A percentile compares a stretch with the other conserved stretches of the same genome.
These are phyloP conservation scores for Pollenia amentaria DNA, from an alignment of 2,888 invertebrate species.

Conservation along the genomic window DNA sequence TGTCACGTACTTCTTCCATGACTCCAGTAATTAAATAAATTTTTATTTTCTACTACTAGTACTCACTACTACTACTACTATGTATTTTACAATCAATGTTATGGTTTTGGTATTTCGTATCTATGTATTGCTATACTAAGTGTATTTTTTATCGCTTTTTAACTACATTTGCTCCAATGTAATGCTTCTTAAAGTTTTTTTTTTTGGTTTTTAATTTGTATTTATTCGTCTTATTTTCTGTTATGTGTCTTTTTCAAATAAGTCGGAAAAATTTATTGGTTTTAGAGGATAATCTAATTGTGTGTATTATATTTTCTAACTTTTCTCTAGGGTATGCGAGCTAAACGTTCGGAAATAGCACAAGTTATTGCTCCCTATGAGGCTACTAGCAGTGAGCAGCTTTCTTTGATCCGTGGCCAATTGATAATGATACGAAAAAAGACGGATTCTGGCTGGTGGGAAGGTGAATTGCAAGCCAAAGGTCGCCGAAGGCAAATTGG, in stretches of 20 bases:
- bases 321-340: conserved; percentile 86
- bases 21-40: conserved; percentile 83
- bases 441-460: conserved; percentile 99
- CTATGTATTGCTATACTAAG: conserved; percentile 40
- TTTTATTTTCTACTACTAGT: conserved; percentile 54
- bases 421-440: conserved; percentile 98
- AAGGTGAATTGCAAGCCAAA: conserved; percentile 97
- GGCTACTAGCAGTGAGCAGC: conserved; percentile 95
- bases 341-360: conserved; percentile 95
- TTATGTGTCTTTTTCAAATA: conserved; percentile 22
- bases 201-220: background rate
- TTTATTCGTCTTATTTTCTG: conserved; percentile 22
- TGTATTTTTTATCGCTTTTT: conserved; percentile 64
- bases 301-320: conserved; percentile 21
- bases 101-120: conserved; percentile 49
- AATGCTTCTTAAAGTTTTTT: conserved; percentile 54
- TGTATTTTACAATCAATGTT: conserved; percentile 36
- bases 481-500: conserved; percentile 96
- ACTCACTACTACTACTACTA: conserved; percentile 13
- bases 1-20: conserved; percentile 85
- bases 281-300: conserved; percentile 14
- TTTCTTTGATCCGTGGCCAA: conserved; percentile 95
- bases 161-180: conserved; percentile 44
- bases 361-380: conserved; percentile 97
- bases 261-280: conserved; percentile 16